Evolutionary conservation across 2,888 invertebrate species (phyloP).

Genomic region (Melanostoma mellinum): DNA sequence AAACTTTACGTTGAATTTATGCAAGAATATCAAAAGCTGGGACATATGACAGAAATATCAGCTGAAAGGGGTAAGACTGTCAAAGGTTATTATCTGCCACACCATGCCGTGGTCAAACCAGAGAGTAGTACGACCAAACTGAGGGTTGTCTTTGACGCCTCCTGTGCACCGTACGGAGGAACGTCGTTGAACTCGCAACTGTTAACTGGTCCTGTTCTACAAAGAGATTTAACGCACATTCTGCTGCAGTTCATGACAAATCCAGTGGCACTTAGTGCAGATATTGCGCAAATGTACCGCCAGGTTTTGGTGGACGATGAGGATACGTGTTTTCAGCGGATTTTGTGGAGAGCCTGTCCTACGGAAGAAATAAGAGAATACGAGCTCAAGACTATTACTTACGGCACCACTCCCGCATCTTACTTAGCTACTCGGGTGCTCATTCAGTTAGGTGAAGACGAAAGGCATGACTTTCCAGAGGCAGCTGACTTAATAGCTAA

Average conservation of each 20-base stretch:
- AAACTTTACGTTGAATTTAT: conserved; percentile 42
- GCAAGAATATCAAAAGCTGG: conserved; percentile 41
- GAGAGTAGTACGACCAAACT: too few species aligned
- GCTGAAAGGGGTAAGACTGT: conserved; percentile 7
- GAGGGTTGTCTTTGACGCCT: background rate
- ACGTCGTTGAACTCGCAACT: conserved; percentile 42
- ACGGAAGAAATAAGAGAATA: conserved; percentile 48
- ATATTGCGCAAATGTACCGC: conserved; percentile 63
- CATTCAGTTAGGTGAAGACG: conserved; percentile 8
- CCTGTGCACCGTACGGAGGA: conserved; percentile 4
- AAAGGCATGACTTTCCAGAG: background rate
- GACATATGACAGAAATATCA: conserved; percentile 37
- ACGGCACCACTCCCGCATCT: conserved; percentile 37
- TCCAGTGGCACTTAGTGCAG: conserved; percentile 47
- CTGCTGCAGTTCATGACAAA: conserved; percentile 45
- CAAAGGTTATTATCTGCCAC: too few species aligned
- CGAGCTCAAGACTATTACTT: conserved; percentile 48
- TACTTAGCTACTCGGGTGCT: conserved; percentile 49
- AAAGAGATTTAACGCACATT: conserved; percentile 36
- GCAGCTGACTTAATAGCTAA: background rate
- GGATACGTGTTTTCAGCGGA: conserved; percentile 50
- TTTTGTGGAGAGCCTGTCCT: conserved; percentile 42
- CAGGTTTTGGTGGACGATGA: conserved; percentile 38
- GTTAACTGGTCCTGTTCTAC: conserved; percentile 28
- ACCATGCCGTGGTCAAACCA: too few species aligned